Base-by-base conservation (phyloP, 2,797 vertebrate genomes). In the Carapus acus region DNA sequence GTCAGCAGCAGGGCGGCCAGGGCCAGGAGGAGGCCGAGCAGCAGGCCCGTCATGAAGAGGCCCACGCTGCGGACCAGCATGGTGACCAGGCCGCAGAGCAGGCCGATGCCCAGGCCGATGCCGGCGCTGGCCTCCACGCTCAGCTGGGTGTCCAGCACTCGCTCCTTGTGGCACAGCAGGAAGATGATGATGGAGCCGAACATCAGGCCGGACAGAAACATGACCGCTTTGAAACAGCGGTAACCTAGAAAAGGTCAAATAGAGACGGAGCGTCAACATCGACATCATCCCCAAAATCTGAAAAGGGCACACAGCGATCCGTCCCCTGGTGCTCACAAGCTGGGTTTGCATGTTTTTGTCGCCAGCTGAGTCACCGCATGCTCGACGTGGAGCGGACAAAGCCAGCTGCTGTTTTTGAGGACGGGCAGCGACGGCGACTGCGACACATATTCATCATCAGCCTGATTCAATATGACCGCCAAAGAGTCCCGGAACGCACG, bases 171-270 rank as follows among this genome's bases (percentile, higher is more conserved):
- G 83, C 93, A 94, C 42, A 94, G 84, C 60, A 92, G 73, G 83
- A 94, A 94, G 78, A 92, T 93, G 71, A 93, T 83, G 63, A 86
- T 75, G 0, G 92, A 90, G 68, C 93, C 92, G 0, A 92, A 90
- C 76, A 95, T 90, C 65, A 94, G 89, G 15, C 93, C 91, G 0
- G 91, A 93, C 44, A 94, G 88, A 82, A 95, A 94, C 91, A 94
- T 92, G 63, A 92, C 87, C 9, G 92, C 92, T 78, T 92, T 94
- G 87, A 94, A 94, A 77, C 93, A 94, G 75, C 90, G 88, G 67
- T 92, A 94, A 50, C 93, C 93, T 87, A 23, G 3, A 41, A 17
- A 31, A 36, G 17, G 73, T 59, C 3, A 49, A 43, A 54, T 7
- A 7, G 31, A 33, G 31, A 7, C 8, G 2, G 31, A 33, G 9